Evolutionary conservation across 2,888 invertebrate species (phyloP).

Genomic region (Phortica okadai): DNA sequence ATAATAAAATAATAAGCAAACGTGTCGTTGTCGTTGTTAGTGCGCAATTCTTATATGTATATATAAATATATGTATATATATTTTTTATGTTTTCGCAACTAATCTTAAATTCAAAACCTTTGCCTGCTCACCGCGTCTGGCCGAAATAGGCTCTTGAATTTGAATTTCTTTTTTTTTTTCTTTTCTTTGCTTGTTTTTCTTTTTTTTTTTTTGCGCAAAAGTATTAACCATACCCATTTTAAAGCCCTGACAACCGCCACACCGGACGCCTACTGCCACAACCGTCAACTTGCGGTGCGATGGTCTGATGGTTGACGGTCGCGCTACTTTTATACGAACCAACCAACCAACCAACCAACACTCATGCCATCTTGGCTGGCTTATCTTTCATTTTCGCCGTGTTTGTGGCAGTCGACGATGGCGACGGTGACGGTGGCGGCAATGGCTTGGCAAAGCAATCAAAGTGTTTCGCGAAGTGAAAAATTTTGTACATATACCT

Average conservation of each 20-base stretch:
- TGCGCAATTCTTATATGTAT: too few relatives aligned
- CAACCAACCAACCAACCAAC: not conserved
- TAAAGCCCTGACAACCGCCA: not conserved
- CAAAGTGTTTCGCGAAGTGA: slow-evolving; percentile 25
- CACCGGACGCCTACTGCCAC: not conserved
- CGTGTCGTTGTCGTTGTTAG: too few relatives aligned
- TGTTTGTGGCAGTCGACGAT: not conserved
- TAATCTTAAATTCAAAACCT: slow-evolving; percentile 13
- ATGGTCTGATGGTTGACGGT: too few relatives aligned
- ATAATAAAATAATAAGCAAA: too few relatives aligned
- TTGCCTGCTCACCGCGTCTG: not conserved
- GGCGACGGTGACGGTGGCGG: not conserved
- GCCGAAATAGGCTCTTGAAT: slow-evolving; percentile 6
- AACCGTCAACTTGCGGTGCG: too few relatives aligned
- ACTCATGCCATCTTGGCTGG: not conserved
- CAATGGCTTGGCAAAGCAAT: slow-evolving; percentile 20
- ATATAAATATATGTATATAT: too few relatives aligned
- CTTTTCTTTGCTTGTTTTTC: not conserved
- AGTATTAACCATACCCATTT: not conserved
- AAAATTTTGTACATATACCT: slow-evolving; percentile 26
- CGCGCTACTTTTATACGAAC: too few relatives aligned
- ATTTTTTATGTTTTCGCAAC: not conserved
- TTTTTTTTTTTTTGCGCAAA: slow-evolving; percentile 8
- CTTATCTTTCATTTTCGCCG: not conserved
- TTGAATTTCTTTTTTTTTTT: slow-evolving; percentile 11